These are phyloP conservation scores for human (Homo sapiens) DNA, from an alignment of 2,113 vertebrate genomes.

Conservation along the genomic window GRCh38 chr12:103497001-103497500, in stretches of 20 bases:
- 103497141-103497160: not conserved
- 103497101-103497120: not conserved
- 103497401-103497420: not conserved
- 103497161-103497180: not conserved
- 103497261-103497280: not conserved
- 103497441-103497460: not conserved
- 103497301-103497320: not conserved
- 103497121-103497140: not conserved
- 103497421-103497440: not conserved
- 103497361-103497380: not conserved
- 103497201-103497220: not conserved
- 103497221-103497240: not conserved
- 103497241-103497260: not conserved
- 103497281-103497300: not conserved
- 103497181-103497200: conserved; percentile 14
- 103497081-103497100: not conserved
- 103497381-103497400: not conserved
- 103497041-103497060: conserved; percentile 18
- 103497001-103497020: not conserved
- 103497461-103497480: not conserved
- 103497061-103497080: not conserved
- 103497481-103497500: no score
- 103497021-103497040: not conserved
- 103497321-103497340: not conserved
- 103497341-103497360: not conserved